Evolutionary conservation across 92 coral and sea anemone genomes (phyloP).

Genomic region (Parazoanthus swiftii): DNA sequence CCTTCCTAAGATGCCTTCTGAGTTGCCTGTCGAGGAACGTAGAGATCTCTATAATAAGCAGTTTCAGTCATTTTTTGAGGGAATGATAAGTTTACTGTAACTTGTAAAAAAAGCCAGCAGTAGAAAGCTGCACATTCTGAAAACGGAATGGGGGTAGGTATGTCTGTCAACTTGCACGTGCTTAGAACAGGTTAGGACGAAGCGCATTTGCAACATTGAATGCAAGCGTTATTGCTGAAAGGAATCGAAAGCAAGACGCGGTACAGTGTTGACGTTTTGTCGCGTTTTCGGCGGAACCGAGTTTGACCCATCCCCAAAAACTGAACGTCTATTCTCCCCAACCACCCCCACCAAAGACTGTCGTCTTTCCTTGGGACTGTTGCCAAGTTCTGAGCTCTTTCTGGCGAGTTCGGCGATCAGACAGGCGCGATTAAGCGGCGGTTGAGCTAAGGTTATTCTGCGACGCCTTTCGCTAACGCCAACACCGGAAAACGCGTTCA

Average conservation of each 20-base stretch:
- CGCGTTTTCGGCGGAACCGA: background rate
- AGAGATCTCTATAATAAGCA: too few relatives aligned
- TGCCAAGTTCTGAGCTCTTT: background rate
- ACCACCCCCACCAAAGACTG: background rate
- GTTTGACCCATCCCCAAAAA: background rate
- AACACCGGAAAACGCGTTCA: constrained; percentile 22
- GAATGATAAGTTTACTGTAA: too few relatives aligned
- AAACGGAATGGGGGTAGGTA: too few relatives aligned
- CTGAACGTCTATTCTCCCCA: background rate
- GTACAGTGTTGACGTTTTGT: background rate
- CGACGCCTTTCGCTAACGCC: constrained; percentile 27
- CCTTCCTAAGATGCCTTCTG: too few relatives aligned
- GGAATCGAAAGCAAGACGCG: constrained; percentile 17
- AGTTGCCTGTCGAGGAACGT: too few relatives aligned
- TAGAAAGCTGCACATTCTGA: too few relatives aligned
- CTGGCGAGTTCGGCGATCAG: constrained; percentile 1
- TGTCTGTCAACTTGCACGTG: too few relatives aligned
- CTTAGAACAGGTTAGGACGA: too few relatives aligned
- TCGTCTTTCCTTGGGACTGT: background rate
- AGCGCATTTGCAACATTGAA: too few relatives aligned
- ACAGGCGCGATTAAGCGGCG: background rate
- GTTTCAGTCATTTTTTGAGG: too few relatives aligned
- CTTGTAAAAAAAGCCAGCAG: too few relatives aligned
- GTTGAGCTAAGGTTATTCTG: constrained; percentile 8
- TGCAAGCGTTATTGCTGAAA: background rate